These are phyloP conservation scores for Rhopalosiphum nymphaeae DNA, from an alignment of 2,888 invertebrate genomes.

Conservation along the genomic window DNA sequence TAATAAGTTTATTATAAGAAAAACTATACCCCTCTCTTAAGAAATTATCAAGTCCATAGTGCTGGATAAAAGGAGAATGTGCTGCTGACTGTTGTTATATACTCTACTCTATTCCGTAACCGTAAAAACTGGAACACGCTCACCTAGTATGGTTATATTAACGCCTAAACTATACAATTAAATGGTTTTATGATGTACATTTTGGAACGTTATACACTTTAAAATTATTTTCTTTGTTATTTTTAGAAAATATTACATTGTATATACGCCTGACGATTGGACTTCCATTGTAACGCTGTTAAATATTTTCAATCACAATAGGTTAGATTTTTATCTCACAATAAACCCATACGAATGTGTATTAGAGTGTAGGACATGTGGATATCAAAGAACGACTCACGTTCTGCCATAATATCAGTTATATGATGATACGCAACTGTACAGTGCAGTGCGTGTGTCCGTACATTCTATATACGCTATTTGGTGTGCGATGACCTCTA, in stretches of 20 bases:
- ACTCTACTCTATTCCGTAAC: neutral
- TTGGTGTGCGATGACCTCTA: constrained; percentile 56
- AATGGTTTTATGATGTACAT: neutral
- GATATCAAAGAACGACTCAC: constrained; percentile 23
- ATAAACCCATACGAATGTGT: constrained; percentile 10
- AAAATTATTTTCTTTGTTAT: neutral
- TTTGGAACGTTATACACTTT: neutral
- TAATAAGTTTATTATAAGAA: neutral
- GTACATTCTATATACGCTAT: neutral
- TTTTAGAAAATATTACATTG: neutral
- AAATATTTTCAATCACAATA: constrained; percentile 26
- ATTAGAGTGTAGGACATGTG: neutral
- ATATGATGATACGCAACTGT: neutral
- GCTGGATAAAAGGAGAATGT: neutral
- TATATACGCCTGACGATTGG: neutral
- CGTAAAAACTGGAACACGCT: neutral
- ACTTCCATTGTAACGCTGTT: constrained; percentile 8
- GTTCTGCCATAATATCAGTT: neutral
- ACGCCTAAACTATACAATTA: neutral
- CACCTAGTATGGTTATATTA: neutral
- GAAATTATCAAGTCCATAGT: neutral
- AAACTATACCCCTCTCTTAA: neutral
- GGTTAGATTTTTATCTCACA: constrained; percentile 24
- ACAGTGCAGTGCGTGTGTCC: neutral
- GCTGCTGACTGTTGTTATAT: neutral